Percentiles rank a stretch among this genome's conserved stretches.
Evolutionary conservation across 2,113 vertebrate genomes (phyloP).

Genomic region (Psilopogon haemacephalus): DNA sequence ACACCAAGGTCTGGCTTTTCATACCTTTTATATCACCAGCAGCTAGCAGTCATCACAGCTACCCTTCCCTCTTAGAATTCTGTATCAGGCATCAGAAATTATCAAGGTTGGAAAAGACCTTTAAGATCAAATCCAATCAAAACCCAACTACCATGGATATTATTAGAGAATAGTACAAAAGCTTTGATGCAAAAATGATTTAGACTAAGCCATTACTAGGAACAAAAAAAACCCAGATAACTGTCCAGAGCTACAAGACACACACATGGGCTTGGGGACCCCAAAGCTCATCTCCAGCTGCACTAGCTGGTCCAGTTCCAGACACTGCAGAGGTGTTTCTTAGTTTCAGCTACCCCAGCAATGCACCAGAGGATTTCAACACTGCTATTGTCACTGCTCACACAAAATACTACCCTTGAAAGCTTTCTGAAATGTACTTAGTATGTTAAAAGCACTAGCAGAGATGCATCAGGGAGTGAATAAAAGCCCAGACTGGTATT

Average conservation of each 20-base stretch:
- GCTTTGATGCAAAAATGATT: neutral
- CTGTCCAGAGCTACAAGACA: neutral
- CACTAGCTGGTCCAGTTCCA: neutral
- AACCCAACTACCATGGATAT: no score
- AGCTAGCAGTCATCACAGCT: neutral
- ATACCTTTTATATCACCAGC: neutral
- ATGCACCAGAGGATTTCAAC: neutral
- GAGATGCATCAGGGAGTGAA: neutral
- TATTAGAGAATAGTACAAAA: neutral
- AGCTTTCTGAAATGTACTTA: neutral
- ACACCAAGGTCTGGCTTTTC: neutral
- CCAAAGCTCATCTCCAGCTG: neutral
- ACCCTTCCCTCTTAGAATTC: neutral
- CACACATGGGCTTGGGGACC: fast-evolving
- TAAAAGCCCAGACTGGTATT: neutral
- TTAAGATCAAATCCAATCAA: no score
- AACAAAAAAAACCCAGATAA: neutral
- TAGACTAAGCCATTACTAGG: neutral
- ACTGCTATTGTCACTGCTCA: neutral
- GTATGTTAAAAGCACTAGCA: neutral
- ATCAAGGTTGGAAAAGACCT: no score
- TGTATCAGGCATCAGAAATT: neutral
- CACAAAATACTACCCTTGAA: neutral
- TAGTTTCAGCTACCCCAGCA: neutral
- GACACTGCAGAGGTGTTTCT: fast-evolving